phyloP scores from a whole-genome alignment of 2,888 invertebrate genomes.

The Orthosia incerta region DNA sequence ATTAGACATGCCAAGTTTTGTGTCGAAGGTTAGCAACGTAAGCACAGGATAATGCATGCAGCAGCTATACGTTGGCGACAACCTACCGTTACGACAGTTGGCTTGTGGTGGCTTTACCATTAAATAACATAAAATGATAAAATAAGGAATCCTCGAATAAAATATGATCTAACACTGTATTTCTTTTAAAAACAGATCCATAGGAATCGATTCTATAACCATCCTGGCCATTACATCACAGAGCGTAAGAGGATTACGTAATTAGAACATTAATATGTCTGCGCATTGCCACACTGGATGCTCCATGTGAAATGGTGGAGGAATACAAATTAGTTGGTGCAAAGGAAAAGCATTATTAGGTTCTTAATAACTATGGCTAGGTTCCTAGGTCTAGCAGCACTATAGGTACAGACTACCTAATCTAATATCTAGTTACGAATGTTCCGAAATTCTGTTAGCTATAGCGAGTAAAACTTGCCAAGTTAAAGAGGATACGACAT shows the following conservation, averaged over 20 bases:
- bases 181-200: not conserved
- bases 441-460: no score
- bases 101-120: not conserved
- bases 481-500: no score
- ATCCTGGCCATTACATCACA: slow-evolving; percentile 38
- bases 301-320: slow-evolving; percentile 20
- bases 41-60: not conserved
- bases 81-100: not conserved
- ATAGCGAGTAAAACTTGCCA: no score
- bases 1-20: not conserved
- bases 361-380: not conserved
- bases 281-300: slow-evolving; percentile 30
- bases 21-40: not conserved
- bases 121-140: not conserved
- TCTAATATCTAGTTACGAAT: no score
- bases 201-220: not conserved
- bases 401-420: no score
- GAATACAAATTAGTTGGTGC: slow-evolving; percentile 51
- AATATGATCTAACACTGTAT: not conserved
- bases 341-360: slow-evolving; percentile 8
- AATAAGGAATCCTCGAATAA: not conserved
- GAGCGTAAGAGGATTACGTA: slow-evolving; percentile 34
- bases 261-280: slow-evolving; percentile 51
- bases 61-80: not conserved
- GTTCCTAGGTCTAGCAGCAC: not conserved